Evolutionary conservation across 2,113 vertebrate species (phyloP), one percentile per base, ranked within the genome.

Genomic region (Gymnogyps californianus): DNA sequence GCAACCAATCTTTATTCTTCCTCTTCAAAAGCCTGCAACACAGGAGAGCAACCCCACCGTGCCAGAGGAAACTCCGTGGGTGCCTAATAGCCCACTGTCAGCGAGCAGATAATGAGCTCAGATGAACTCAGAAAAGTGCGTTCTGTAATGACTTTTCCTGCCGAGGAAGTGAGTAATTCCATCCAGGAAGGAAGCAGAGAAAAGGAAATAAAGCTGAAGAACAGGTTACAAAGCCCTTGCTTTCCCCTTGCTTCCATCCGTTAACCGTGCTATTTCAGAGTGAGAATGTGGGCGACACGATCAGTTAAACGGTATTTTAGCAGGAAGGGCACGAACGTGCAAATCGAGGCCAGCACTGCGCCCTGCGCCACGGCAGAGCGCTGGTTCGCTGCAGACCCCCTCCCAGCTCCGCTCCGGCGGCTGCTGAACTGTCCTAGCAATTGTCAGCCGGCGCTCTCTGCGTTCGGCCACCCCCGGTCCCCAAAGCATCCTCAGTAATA

Each of bases 131-230:
- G 76, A 78, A 9, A 64, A 84, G 75, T 51, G 71, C 6, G 5
- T 47, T 44, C 62, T 26, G 65, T 10, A 9, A 34, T 77, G 91
- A 28, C 17, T 87, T 75, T 85, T 94, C 93, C 96, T 87, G 79
- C 70, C 9, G 36, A 90, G 98, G 98, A 97, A 97, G 64, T 93
- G 96, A 94, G 78, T 93, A 57, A 94, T 70, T 82, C 87, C 75
- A 82, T 69, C n/a, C 95, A 67, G 97, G 96, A 97, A 95, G 87
- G 95, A 93, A 85, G 80, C 61, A 20, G 49, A 71, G 86, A 47
- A 59, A 47, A 66, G 83, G 89, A 83, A 92, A 47, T 17, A 34
- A 66, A 40, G 21, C 77, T 44, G 72, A 62, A 11, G 65, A 46
- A 13, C 64, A 36, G 65, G 62, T 86, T 40, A 58, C 87, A 29